A percentile compares a stretch with the other conserved stretches of the same genome.
Evolutionary conservation across 1,140 invertebrate species (phyloP).

Genomic region (Drosophila pectinifera): DNA sequence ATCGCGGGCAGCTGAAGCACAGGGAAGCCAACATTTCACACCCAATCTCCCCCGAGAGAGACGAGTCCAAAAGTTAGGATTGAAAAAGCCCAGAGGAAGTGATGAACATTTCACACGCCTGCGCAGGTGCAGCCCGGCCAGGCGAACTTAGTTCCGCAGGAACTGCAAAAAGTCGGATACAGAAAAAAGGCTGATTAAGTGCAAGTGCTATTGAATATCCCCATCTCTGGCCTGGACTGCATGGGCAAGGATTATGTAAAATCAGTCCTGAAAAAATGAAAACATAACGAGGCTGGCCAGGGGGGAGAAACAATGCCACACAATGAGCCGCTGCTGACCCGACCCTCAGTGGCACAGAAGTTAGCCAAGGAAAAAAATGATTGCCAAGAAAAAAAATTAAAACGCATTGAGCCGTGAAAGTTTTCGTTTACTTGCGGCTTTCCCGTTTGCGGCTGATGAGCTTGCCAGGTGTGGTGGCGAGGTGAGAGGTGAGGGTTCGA

Average conservation of each 20-base stretch:
- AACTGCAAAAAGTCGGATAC: constrained; percentile 66
- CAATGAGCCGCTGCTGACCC: constrained; percentile 28
- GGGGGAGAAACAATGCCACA: constrained; percentile 22
- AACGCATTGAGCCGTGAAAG: constrained; percentile 75
- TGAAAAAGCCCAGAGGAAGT: constrained; percentile 53
- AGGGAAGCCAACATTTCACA: constrained; percentile 88
- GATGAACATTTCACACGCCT: constrained; percentile 65
- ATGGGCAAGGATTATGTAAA: constrained; percentile 56
- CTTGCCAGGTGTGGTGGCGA: constrained; percentile 17
- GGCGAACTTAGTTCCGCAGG: constrained; percentile 76
- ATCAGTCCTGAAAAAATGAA: constrained; percentile 60
- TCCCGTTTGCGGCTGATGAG: constrained; percentile 59
- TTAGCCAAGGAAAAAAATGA: constrained; percentile 51
- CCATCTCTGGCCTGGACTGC: background rate
- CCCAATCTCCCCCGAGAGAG: constrained; percentile 15
- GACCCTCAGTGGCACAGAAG: constrained; percentile 31
- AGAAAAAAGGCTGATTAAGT: constrained; percentile 54
- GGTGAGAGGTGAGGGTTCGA: background rate
- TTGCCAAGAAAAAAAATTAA: constrained; percentile 75
- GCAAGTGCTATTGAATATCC: constrained; percentile 68
- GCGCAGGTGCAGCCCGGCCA: constrained; percentile 55
- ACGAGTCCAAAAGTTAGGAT: constrained; percentile 29
- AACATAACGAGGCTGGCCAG: constrained; percentile 33
- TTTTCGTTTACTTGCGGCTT: constrained; percentile 76
- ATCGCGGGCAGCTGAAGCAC: constrained; percentile 91